phyloP scores from a whole-genome alignment of 1,140 invertebrate species.

The Drosophila bocki region DNA sequence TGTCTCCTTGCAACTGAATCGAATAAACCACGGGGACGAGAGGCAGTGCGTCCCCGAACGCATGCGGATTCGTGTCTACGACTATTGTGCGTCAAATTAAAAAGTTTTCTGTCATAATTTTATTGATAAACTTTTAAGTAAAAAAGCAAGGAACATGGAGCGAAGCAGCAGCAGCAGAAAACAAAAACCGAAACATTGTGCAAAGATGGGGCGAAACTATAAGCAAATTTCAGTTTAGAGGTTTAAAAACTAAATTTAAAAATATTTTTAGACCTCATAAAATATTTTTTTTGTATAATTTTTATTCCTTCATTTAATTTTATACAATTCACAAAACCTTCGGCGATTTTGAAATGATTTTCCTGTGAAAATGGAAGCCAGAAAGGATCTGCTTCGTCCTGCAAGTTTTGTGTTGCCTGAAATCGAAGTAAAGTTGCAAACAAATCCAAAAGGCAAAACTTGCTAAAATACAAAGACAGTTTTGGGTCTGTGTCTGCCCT shows the following conservation, averaged over 20 bases:
- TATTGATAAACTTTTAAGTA: conserved; percentile 80
- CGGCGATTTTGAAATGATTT: background rate
- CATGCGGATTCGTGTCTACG: conserved; percentile 42
- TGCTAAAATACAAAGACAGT: conserved; percentile 62
- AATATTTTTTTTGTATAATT: background rate
- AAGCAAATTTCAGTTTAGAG: background rate
- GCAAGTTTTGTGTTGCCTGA: conserved; percentile 61
- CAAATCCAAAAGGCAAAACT: conserved; percentile 66
- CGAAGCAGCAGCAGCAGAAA: conserved; percentile 1
- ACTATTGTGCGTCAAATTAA: conserved; percentile 81
- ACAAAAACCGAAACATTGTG: conserved; percentile 44
- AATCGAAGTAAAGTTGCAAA: conserved; percentile 80
- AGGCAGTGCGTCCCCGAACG: conserved; percentile 36
- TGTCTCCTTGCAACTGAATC: background rate
- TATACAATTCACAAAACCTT: too few relatives aligned
- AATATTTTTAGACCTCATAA: background rate
- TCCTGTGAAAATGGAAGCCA: background rate
- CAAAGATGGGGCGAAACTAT: background rate
- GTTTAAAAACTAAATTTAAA: background rate
- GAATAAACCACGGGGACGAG: conserved; percentile 35
- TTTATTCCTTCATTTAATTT: rapidly evolving
- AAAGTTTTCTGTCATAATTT: conserved; percentile 81
- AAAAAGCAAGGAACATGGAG: conserved; percentile 21
- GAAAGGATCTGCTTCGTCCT: background rate
- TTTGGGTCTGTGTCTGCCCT: conserved; percentile 26